A percentile compares a stretch with the other conserved stretches of the same genome.
phyloP scores from a whole-genome alignment of 2,113 vertebrate species.

The crab-eating macaque (Macaca fascicularis) region DNA sequence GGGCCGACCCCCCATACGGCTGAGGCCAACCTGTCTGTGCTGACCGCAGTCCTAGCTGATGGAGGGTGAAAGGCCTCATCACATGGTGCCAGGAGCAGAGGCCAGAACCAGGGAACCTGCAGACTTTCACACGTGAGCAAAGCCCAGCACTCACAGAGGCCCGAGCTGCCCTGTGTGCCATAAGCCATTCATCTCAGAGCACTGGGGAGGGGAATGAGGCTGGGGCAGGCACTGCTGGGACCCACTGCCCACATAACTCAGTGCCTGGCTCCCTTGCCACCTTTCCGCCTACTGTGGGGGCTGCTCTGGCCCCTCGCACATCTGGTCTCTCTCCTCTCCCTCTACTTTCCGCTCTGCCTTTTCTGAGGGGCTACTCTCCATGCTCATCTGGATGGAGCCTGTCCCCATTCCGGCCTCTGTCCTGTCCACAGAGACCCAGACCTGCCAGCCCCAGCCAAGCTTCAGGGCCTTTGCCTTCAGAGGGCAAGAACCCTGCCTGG shows the following conservation, averaged over 20 bases:
- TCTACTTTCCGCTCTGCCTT: neutral
- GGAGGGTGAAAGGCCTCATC: neutral
- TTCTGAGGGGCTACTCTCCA: neutral
- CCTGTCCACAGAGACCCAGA: neutral
- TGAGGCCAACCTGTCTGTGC: neutral
- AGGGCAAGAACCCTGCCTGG: neutral
- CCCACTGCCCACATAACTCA: too few species aligned
- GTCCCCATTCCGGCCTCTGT: neutral
- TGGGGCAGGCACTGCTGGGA: neutral
- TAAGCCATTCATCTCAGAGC: neutral
- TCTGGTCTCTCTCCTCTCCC: neutral
- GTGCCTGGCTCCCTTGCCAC: neutral
- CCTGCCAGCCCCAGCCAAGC: neutral
- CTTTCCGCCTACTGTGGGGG: neutral
- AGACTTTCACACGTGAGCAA: neutral
- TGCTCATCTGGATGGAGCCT: neutral
- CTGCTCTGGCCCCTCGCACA: neutral
- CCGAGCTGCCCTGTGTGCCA: fast-evolving
- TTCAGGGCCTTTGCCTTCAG: neutral
- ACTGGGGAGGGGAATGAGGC: neutral
- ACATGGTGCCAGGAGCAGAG: neutral
- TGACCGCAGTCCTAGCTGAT: neutral
- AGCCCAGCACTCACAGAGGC: neutral
- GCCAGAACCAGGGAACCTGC: neutral
- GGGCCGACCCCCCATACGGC: neutral